phyloP scores from a whole-genome alignment of 2,113 vertebrate genomes.

The Indicator maculatus region DNA sequence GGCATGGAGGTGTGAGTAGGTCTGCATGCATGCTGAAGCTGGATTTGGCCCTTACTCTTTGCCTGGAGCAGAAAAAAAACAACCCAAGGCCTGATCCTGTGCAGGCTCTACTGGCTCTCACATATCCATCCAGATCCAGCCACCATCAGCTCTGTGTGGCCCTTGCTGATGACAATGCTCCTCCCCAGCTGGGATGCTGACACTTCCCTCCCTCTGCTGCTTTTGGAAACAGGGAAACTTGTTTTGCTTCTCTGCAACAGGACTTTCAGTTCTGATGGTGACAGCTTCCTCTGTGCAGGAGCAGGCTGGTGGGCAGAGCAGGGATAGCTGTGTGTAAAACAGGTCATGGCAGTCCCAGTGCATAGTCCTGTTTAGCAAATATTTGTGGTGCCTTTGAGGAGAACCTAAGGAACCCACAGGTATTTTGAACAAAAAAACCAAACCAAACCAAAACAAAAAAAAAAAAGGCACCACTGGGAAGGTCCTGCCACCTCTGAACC shows the following conservation, averaged over 20 bases:
- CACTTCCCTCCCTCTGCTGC: accelerated
- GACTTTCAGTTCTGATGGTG: background rate
- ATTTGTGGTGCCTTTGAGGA: background rate
- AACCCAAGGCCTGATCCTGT: background rate
- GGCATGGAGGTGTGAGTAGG: background rate
- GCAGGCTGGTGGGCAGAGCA: background rate
- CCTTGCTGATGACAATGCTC: background rate
- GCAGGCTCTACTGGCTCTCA: background rate
- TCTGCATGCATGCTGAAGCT: background rate
- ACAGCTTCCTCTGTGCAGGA: background rate
- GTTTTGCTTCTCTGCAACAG: background rate
- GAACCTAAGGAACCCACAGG: background rate
- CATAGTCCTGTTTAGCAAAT: background rate
- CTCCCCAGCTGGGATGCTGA: background rate
- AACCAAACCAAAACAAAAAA: too few species aligned
- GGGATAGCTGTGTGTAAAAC: background rate
- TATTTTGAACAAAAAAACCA: background rate
- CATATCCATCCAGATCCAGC: background rate
- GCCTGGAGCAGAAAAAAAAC: background rate
- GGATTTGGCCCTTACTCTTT: background rate
- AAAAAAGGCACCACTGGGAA: background rate
- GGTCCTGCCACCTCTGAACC: background rate
- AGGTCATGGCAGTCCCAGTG: background rate
- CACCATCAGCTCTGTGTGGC: background rate
- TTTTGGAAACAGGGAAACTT: background rate